These are phyloP conservation scores for Lithobates sylvaticus DNA, from an alignment of 2,797 vertebrate species.

Conservation along the genomic window DNA sequence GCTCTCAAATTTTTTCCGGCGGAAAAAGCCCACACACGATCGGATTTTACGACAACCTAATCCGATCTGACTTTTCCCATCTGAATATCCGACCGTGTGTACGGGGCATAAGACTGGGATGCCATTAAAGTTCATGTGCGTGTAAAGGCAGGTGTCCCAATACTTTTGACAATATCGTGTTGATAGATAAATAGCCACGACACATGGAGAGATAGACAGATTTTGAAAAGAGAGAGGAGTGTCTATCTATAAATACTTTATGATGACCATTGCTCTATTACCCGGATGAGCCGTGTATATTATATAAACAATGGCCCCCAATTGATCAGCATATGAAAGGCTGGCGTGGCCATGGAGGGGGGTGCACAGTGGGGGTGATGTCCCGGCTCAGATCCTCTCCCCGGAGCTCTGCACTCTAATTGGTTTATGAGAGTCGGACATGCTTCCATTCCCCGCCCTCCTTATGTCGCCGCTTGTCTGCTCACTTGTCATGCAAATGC, in stretches of 20 bases:
- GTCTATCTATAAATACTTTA: neutral
- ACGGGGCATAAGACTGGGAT: too few relatives aligned
- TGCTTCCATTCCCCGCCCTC: slow-evolving; percentile 4
- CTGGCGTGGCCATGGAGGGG: neutral
- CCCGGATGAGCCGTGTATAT: neutral
- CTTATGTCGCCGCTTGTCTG: slow-evolving; percentile 12
- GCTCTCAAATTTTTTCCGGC: too few relatives aligned
- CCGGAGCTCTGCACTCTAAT: neutral
- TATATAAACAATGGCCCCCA: neutral
- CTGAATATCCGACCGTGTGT: too few relatives aligned
- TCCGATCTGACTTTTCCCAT: too few relatives aligned
- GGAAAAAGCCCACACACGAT: too few relatives aligned
- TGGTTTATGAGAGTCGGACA: neutral
- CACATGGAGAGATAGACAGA: too few relatives aligned
- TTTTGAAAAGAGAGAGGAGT: too few relatives aligned
- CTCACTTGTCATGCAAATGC: slow-evolving; percentile 33
- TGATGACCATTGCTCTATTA: neutral
- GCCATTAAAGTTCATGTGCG: too few relatives aligned
- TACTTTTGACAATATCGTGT: too few relatives aligned
- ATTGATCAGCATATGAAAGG: neutral
- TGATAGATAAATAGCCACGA: too few relatives aligned
- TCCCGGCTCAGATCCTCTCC: neutral
- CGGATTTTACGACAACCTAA: too few relatives aligned
- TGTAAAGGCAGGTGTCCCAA: too few relatives aligned
- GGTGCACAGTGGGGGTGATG: neutral